A percentile compares a stretch with the other conserved stretches of the same genome.
Evolutionary conservation across 2,888 invertebrate species (phyloP).

Genomic region (Aspidapion aeneum): DNA sequence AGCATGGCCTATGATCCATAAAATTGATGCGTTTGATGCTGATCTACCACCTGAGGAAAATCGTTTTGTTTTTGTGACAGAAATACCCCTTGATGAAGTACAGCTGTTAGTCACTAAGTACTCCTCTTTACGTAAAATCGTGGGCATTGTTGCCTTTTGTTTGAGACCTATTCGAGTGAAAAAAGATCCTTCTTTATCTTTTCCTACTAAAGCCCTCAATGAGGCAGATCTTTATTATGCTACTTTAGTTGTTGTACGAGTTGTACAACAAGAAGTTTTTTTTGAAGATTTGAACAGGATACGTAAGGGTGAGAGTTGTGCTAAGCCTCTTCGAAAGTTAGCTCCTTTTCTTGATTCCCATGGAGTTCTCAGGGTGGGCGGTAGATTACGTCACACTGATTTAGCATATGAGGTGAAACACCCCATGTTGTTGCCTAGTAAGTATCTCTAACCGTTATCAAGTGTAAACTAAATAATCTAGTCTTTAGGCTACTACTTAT

Average conservation of each 20-base stretch:
- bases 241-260: not conserved
- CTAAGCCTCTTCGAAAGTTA: constrained; percentile 1
- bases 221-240: not conserved
- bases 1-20: not conserved
- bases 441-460: too few relatives aligned
- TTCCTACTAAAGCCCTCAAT: not conserved
- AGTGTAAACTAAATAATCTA: too few relatives aligned
- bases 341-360: not conserved
- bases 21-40: not conserved
- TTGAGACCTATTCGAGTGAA: not conserved
- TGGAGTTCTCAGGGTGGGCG: not conserved
- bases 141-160: not conserved
- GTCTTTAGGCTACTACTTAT: too few relatives aligned
- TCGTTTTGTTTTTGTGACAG: not conserved
- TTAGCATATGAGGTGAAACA: not conserved
- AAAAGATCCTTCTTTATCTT: not conserved
- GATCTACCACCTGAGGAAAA: not conserved
- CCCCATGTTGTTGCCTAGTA: constrained; percentile 1
- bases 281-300: not conserved
- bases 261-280: not conserved
- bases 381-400: not conserved
- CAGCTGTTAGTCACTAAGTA: not conserved
- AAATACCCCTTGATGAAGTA: not conserved
- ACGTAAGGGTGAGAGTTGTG: not conserved
- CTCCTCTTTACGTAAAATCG: not conserved